Evolutionary conservation across 2,888 invertebrate genomes (phyloP), one percentile per base, ranked within the genome.

Genomic region (Marasmarcha lunaedactyla): DNA sequence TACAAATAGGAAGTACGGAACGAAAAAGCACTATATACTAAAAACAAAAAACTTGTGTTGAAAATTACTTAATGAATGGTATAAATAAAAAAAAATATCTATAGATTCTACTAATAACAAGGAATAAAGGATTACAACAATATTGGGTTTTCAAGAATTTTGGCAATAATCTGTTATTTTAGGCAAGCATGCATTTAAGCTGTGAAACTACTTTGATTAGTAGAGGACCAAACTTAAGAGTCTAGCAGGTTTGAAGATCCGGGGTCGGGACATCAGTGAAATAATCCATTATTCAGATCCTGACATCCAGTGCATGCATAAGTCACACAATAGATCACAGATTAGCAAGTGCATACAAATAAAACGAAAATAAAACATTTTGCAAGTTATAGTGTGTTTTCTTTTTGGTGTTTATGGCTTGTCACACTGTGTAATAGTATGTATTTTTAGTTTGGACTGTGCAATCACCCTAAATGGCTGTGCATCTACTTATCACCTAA

Each of bases 271-370:
- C 53, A 46, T 81, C 70, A 81, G 72, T 76, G 81, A 65, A 79
- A 71, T 55, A 79, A 62, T 65, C 81, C 81, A 57, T 83, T 78
- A 71, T 81, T 83, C 66, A 81, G 70, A 69, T 81, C 81, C 81
- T 81, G 78, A 55, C 63, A 58, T 64, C 59, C 70, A 66, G 65
- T 57, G 78, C 78, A 77, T 78, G 79, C 81, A 74, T 63, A 65
- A 48, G 45, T 64, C 72, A 77, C 73, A 77, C 62, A 76, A 69
- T 61, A 68, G 57, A 59, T 51, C 55, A 51, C 45, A 57, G 52
- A 62, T 76, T 79, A 78, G 72, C 74, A 45, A 64, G 70, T 68
- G 71, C 72, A 56, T 56, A 48, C 49, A 11, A 9, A 6, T 25
- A 30, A 30, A 11, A 30, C 11, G 10, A 30, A 30, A n/a, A 55